Conservation (phyloP, 2,113 vertebrate genomes). For the Odocoileus hemionus region DNA sequence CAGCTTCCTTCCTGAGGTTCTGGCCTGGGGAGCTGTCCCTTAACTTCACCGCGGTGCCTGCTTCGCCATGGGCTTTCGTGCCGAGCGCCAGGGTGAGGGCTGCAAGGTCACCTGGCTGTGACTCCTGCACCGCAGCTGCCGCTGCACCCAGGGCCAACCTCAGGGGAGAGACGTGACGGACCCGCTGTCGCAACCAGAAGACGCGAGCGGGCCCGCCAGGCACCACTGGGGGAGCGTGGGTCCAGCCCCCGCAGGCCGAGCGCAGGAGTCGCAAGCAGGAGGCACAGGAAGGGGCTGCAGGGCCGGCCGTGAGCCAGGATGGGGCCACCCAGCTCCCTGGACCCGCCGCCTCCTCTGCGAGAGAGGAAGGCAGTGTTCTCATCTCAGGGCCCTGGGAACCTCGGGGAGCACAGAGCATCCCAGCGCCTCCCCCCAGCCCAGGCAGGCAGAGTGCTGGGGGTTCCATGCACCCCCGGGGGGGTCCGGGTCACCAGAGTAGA, state of each 20-base stretch:
- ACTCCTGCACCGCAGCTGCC: background rate
- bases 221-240: background rate
- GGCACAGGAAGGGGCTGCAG: background rate
- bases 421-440: rapidly evolving
- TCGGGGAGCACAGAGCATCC: background rate
- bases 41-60: background rate
- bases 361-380: background rate
- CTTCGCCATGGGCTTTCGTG: background rate
- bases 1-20: background rate
- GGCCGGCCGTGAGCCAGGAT: rapidly evolving
- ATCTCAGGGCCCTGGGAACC: background rate
- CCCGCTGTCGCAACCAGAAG: rapidly evolving
- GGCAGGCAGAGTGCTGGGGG: too few relatives aligned
- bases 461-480: rapidly evolving
- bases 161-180: rapidly evolving
- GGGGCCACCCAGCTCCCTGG: background rate
- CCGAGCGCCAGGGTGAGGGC: background rate
- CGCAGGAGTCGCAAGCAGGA: too few relatives aligned
- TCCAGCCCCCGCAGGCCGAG: background rate
- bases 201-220: background rate
- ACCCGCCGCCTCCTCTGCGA: background rate
- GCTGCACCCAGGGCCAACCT: rapidly evolving
- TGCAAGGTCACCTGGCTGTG: background rate
- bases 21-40: background rate
- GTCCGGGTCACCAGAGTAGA: background rate